Conservation (phyloP, 2,888 invertebrate species). For the Dermolepida albohirtum region DNA sequence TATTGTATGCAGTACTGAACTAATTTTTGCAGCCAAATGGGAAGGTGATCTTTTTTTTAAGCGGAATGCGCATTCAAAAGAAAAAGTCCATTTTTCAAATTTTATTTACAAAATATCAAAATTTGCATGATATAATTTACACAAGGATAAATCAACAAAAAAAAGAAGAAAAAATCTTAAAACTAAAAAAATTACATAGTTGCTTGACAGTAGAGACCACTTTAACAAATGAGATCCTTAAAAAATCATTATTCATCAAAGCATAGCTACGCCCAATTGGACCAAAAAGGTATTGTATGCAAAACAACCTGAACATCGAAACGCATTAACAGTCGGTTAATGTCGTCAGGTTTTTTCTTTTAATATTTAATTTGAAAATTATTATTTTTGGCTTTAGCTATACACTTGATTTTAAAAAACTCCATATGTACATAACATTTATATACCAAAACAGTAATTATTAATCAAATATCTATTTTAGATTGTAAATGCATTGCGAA, state of each 20-base stretch:
- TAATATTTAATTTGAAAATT: background rate
- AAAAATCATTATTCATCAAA: constrained; percentile 12
- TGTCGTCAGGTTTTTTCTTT: constrained; percentile 18
- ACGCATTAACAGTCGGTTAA: constrained; percentile 21
- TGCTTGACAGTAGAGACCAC: constrained; percentile 25
- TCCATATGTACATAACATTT: too few relatives aligned
- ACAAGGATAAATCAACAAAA: background rate
- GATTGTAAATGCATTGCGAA: constrained; percentile 18
- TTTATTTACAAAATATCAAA: constrained; percentile 35
- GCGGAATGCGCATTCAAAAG: constrained; percentile 10
- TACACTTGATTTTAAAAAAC: background rate
- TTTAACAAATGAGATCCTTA: constrained; percentile 32
- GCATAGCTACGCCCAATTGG: constrained; percentile 31
- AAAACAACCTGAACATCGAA: constrained; percentile 13
- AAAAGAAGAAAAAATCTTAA: constrained; percentile 10
- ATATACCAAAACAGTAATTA: too few relatives aligned
- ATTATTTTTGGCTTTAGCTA: constrained; percentile 27
- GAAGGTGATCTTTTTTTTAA: constrained; percentile 23
- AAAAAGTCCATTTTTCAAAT: constrained; percentile 8
- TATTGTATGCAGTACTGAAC: too few relatives aligned
- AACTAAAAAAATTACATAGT: constrained; percentile 25
- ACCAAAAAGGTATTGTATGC: constrained; percentile 1
- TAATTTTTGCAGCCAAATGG: background rate
- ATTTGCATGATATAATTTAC: constrained; percentile 25
- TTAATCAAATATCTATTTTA: constrained; percentile 18